Evolutionary conservation across 1,140 invertebrate species (phyloP).

Genomic region (Macrocentrus cingulum): DNA sequence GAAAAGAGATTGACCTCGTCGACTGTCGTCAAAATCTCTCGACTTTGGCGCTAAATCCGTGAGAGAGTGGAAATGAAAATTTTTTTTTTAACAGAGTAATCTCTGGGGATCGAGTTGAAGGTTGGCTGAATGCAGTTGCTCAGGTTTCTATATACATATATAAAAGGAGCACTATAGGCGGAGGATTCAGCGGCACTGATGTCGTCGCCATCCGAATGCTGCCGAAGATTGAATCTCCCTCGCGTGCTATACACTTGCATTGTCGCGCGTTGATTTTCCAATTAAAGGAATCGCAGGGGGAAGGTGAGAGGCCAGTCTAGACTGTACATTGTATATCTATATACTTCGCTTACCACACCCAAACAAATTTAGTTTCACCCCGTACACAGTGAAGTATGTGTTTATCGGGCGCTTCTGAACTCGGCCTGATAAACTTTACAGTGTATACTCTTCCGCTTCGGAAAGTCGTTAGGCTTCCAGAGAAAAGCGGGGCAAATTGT

Average conservation of each 20-base stretch:
- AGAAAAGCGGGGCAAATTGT: too few relatives aligned
- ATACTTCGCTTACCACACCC: too few relatives aligned
- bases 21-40: conserved; percentile 1
- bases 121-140: background rate
- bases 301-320: too few relatives aligned
- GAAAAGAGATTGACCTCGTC: conserved; percentile 1
- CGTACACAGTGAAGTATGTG: too few relatives aligned
- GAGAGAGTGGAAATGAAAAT: conserved; percentile 1
- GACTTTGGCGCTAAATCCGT: conserved; percentile 2
- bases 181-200: background rate
- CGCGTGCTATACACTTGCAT: background rate
- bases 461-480: too few relatives aligned
- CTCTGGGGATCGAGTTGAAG: background rate
- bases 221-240: background rate
- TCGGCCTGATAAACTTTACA: too few relatives aligned
- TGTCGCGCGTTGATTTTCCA: background rate
- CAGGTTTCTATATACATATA: background rate
- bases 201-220: background rate
- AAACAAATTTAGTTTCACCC: too few relatives aligned
- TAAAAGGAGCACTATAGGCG: background rate
- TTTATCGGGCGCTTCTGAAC: too few relatives aligned
- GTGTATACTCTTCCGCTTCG: too few relatives aligned
- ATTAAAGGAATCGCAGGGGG: background rate
- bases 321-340: too few relatives aligned
- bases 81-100: conserved; percentile 2